phyloP scores from a whole-genome alignment of 2,888 invertebrate genomes.

The Scaptomyza flava region DNA sequence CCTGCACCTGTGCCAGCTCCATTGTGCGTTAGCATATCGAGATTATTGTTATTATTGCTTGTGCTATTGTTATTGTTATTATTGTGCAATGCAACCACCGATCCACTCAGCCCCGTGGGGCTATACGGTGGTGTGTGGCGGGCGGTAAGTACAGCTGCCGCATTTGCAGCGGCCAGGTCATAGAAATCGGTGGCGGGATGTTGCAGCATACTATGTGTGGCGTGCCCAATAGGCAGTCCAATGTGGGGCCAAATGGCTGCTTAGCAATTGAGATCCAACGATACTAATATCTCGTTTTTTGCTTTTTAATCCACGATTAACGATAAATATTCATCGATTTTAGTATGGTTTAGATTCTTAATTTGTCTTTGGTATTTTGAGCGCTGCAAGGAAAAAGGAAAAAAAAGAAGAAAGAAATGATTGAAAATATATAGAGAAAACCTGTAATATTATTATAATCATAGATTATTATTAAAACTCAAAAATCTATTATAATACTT shows the following conservation, averaged over 20 bases:
- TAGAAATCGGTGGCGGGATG: conserved; percentile 85
- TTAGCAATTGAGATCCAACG: not conserved
- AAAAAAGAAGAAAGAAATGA: not conserved
- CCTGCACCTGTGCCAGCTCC: conserved; percentile 48
- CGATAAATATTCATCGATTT: conserved; percentile 6
- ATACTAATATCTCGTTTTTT: not conserved
- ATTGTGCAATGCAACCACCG: conserved; percentile 73
- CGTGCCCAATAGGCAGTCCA: conserved; percentile 5
- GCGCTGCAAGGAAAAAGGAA: conserved; percentile 50
- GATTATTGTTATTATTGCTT: conserved; percentile 75
- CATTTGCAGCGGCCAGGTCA: conserved; percentile 84
- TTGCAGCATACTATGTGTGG: conserved; percentile 80
- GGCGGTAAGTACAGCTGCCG: conserved; percentile 82
- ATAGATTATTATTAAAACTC: too few species aligned
- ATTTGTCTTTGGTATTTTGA: conserved; percentile 68
- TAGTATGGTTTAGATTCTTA: not conserved
- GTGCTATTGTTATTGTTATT: conserved; percentile 64
- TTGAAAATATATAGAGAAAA: too few species aligned
- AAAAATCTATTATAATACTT: too few species aligned
- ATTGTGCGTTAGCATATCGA: conserved; percentile 83
- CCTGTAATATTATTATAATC: too few species aligned
- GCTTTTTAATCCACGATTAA: not conserved
- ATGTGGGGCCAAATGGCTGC: conserved; percentile 4
- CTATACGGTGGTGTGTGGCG: conserved; percentile 84
- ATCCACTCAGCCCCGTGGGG: conserved; percentile 81